Conservation (phyloP, 2,797 vertebrate genomes). For the Notamacropus eugenii region DNA sequence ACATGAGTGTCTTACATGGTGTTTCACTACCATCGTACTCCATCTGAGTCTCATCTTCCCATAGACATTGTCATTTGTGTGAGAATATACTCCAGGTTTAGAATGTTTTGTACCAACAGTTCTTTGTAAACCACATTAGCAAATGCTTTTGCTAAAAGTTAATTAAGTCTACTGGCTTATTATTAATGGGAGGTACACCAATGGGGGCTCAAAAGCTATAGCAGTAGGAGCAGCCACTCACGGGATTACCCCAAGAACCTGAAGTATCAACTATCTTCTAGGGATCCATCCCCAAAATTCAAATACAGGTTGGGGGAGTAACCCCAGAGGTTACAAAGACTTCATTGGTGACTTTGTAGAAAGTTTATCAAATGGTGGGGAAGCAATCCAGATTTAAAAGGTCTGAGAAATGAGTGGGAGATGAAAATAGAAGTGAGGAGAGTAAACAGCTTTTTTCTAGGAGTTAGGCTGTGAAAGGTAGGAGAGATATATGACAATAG, state of each 20-base stretch:
- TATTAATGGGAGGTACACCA: background rate
- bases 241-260: background rate
- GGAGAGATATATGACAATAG: background rate
- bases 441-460: background rate
- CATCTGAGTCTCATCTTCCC: background rate
- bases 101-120: background rate
- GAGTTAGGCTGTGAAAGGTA: background rate
- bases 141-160: background rate
- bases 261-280: background rate
- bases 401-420: background rate
- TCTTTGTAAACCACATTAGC: background rate
- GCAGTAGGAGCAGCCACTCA: background rate
- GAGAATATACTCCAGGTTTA: background rate
- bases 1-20: background rate
- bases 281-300: background rate
- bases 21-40: background rate
- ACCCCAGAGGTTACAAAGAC: background rate
- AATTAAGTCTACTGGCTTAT: background rate
- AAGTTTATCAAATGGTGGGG: background rate
- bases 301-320: background rate
- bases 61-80: background rate
- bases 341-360: background rate
- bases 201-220: background rate
- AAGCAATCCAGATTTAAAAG: background rate
- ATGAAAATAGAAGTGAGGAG: background rate